Conservation (phyloP, 1,140 invertebrate genomes). For the Sinonovacula constricta region DNA sequence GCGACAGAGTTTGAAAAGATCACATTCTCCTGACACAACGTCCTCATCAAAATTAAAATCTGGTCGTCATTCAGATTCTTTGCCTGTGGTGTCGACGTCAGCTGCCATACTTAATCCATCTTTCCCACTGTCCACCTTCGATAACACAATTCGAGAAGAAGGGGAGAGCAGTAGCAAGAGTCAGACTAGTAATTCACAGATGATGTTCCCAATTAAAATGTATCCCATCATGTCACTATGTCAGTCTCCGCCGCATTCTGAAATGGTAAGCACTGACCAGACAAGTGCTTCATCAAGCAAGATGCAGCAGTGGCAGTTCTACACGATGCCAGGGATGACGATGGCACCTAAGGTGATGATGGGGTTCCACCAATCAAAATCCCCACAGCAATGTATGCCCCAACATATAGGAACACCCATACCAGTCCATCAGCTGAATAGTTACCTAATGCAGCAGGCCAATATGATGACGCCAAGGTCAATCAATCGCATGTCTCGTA, state of each 20-base stretch:
- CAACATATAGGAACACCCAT: constrained; percentile 12
- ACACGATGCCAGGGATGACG: constrained; percentile 15
- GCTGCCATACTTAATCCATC: constrained; percentile 43
- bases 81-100: neutral
- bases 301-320: neutral
- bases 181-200: neutral
- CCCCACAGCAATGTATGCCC: constrained; percentile 7
- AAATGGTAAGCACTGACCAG: neutral
- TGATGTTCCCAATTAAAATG: constrained; percentile 48
- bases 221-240: constrained; percentile 28
- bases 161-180: neutral
- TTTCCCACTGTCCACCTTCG: constrained; percentile 38
- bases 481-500: neutral
- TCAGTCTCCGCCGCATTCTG: neutral
- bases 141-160: neutral
- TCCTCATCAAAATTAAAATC: constrained; percentile 14
- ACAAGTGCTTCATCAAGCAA: neutral
- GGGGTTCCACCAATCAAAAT: constrained; percentile 16
- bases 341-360: constrained; percentile 32
- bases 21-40: constrained; percentile 48
- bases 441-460: constrained; percentile 44
- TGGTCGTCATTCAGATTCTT: constrained; percentile 14
- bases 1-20: constrained; percentile 48
- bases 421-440: constrained; percentile 35
- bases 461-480: constrained; percentile 18